Conservation (phyloP, 2,888 invertebrate genomes). For the Panopea generosa region DNA sequence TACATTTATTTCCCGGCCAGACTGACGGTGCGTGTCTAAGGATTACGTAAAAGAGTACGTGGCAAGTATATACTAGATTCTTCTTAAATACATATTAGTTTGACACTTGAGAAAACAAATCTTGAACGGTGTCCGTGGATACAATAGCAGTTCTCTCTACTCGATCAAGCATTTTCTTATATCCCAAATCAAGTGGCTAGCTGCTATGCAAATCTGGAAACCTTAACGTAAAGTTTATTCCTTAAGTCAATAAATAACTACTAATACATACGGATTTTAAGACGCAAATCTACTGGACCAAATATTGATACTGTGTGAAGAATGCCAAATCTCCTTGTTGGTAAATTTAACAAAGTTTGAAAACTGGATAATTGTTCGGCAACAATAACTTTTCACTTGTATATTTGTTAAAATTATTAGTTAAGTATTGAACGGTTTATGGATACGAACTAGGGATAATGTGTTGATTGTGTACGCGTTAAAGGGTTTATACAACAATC, state of each 20-base stretch:
- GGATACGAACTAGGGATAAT: not conserved
- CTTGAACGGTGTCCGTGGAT: no score
- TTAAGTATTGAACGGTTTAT: conserved; percentile 22
- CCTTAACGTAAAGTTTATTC: conserved; percentile 11
- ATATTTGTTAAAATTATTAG: conserved; percentile 39
- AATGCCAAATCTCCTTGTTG: conserved; percentile 24
- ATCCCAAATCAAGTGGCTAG: no score
- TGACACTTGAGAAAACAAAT: no score
- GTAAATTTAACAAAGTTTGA: conserved; percentile 25
- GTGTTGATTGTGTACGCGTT: not conserved
- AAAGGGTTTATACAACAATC: not conserved
- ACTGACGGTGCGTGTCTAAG: no score
- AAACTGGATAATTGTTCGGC: conserved; percentile 17
- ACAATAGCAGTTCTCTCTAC: no score
- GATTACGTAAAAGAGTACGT: no score
- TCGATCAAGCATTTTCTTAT: no score
- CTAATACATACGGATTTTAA: conserved; percentile 25
- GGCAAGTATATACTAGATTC: no score
- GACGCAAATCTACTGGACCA: conserved; percentile 33
- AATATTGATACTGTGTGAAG: conserved; percentile 49
- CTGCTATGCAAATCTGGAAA: no score
- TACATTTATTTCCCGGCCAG: no score
- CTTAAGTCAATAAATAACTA: conserved; percentile 30
- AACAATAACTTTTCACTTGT: conserved; percentile 1
- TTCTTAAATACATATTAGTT: no score